Base-by-base conservation (phyloP, 1,140 invertebrate genomes). In the Ostrea edulis region DNA sequence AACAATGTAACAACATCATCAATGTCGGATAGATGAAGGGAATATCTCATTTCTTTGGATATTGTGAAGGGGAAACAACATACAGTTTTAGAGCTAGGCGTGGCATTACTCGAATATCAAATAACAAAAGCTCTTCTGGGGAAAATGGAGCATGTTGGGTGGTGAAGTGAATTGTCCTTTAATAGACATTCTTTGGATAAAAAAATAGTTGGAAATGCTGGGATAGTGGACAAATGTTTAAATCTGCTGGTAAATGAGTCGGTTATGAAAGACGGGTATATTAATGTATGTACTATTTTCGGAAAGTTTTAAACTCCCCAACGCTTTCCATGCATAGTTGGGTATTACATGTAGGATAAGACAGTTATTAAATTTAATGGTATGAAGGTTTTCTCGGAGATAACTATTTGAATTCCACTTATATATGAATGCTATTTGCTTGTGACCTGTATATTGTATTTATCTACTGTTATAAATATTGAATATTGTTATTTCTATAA, bases 31-130 rank as follows among this genome's bases (percentile, higher is more conserved):
- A 82, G 85, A 29, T 51, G 85, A 22, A 86, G 77, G 35, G n/a
- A 52, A 25, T 89, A 89, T 68, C 62, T 89, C 20, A 85, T 58
- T 86, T 22, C 53, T 81, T 86, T 22, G 53, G 81, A 68, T 81
- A 87, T 51, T 77, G 84, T 86, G 52, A 86, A 55, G 88, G 88
- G 62, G 88, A 89, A 62, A 89, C 88, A 12, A 22, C 86, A 81
- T 86, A 89, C 62, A 86, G 82, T 81, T 82, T 89, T 44, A 84
- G 88, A 55, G 83, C 81, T 29, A 82, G 82, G 25, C 87, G 85
- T 89, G 86, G 82, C 20, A 85, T 85, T 22, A 85, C 85, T 65
- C 35, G 87, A 22, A 54, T 81, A 55, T n/a, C 82, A 65, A 68
- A 77, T 44, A 81, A 82, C 51, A 44, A 58, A 84, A 55, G 29